phyloP scores from a whole-genome alignment of 2,113 vertebrate genomes.

The Cebus imitator region DNA sequence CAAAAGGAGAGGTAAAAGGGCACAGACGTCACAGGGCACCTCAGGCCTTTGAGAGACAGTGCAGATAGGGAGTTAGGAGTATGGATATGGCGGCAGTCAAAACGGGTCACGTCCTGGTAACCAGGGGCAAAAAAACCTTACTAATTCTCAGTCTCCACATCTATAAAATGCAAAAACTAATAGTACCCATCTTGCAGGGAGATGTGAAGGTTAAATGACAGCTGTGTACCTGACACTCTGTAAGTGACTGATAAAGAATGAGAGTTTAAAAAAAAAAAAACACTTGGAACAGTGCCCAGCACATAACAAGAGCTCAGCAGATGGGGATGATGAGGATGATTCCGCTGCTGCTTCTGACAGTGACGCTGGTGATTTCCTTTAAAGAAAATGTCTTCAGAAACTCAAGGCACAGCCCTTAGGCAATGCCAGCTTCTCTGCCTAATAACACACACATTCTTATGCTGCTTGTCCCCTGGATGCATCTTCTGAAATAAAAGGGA shows the following conservation, averaged over 20 bases:
- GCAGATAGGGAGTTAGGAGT: not conserved
- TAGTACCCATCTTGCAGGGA: not conserved
- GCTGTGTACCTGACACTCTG: not conserved
- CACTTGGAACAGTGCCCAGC: not conserved
- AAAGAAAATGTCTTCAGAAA: not conserved
- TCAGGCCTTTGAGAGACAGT: not conserved
- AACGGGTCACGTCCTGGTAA: not conserved
- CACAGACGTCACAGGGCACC: rapidly evolving
- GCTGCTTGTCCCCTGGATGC: not conserved
- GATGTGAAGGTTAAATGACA: not conserved
- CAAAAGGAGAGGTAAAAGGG: not conserved
- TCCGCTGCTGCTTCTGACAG: not conserved
- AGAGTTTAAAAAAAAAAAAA: not conserved
- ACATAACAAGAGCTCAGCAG: not conserved
- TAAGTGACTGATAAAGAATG: not conserved
- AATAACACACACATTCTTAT: not conserved
- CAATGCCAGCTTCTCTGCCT: not conserved
- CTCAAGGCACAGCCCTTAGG: not conserved
- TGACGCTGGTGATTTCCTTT: not conserved
- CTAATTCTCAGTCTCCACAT: not conserved
- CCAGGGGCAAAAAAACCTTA: not conserved
- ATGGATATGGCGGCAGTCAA: not conserved
- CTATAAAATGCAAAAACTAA: not conserved
- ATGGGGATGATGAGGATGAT: not conserved
- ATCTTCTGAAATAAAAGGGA: not conserved